Evolutionary conservation across 2,888 invertebrate genomes (phyloP).

Genomic region (Ochropleura leucogaster): DNA sequence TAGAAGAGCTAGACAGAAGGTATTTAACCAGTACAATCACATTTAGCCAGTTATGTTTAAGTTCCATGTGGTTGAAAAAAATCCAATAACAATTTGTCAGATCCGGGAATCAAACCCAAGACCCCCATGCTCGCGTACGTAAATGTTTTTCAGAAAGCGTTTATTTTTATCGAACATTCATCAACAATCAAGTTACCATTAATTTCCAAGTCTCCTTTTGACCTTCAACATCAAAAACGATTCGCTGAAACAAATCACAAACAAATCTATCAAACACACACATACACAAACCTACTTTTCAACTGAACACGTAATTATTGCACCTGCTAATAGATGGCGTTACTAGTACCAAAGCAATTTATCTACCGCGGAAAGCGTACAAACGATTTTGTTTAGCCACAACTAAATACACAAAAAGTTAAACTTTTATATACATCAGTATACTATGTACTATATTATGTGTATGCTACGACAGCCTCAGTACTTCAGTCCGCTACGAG

Average conservation of each 20-base stretch:
- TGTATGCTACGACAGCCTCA: conserved; percentile 36
- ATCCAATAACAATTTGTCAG: no score
- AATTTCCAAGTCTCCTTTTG: conserved; percentile 5
- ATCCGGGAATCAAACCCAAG: no score
- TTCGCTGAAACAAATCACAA: conserved; percentile 30
- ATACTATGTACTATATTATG: conserved; percentile 34
- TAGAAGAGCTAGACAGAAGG: no score
- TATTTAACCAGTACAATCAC: no score
- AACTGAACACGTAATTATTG: conserved; percentile 48
- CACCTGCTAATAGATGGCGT: conserved; percentile 70
- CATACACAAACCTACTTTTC: conserved; percentile 33
- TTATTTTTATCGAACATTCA: neutral
- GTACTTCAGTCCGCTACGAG: conserved; percentile 77
- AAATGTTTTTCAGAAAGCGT: neutral
- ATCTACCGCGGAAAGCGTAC: conserved; percentile 18
- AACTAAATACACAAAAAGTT: conserved; percentile 54
- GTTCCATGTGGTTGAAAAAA: no score
- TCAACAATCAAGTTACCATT: neutral
- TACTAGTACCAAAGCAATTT: conserved; percentile 52
- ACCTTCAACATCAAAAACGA: conserved; percentile 1
- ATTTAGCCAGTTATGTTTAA: no score
- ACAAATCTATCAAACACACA: conserved; percentile 36
- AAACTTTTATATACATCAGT: conserved; percentile 40
- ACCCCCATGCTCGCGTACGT: no score
- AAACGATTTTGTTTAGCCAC: conserved; percentile 40